A percentile compares a stretch with the other conserved stretches of the same genome.
phyloP scores from a whole-genome alignment of 2,113 vertebrate species.

The Oncorhynchus masou region DNA sequence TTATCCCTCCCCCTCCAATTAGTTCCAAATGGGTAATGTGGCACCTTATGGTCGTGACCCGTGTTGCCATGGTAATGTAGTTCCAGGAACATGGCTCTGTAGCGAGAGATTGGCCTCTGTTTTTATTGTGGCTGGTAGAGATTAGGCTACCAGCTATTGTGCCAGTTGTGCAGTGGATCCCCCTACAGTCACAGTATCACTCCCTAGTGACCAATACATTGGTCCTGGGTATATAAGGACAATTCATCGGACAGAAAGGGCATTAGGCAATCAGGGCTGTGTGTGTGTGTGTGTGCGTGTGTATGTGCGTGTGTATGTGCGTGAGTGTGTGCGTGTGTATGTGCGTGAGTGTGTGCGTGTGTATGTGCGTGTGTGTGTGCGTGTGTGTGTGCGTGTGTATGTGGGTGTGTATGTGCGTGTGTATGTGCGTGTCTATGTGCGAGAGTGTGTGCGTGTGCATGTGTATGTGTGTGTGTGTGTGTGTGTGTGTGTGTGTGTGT shows the following conservation, averaged over 20 bases:
- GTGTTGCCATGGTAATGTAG: background rate
- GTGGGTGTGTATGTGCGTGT: too few species aligned
- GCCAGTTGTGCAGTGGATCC: background rate
- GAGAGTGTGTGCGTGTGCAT: constrained; percentile 1
- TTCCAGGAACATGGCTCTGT: background rate
- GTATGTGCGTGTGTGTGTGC: constrained; percentile 13
- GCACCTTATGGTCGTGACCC: background rate
- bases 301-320: too few species aligned
- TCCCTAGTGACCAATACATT: too few species aligned
- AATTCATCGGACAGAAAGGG: too few species aligned
- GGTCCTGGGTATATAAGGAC: too few species aligned
- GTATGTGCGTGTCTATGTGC: too few species aligned
- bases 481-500: too few species aligned
- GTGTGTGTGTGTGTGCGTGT: constrained; percentile 6
- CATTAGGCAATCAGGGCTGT: too few species aligned
- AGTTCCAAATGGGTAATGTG: background rate
- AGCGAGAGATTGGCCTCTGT: background rate
- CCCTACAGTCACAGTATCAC: too few species aligned
- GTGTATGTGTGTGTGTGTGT: background rate
- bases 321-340: background rate
- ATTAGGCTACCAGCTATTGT: background rate
- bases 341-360: constrained; percentile 16
- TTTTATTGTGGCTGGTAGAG: background rate
- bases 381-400: constrained; percentile 7
- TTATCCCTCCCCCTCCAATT: background rate